Evolutionary conservation across 2,797 vertebrate genomes (phyloP).

Genomic region (Arctocebus calabarensis): DNA sequence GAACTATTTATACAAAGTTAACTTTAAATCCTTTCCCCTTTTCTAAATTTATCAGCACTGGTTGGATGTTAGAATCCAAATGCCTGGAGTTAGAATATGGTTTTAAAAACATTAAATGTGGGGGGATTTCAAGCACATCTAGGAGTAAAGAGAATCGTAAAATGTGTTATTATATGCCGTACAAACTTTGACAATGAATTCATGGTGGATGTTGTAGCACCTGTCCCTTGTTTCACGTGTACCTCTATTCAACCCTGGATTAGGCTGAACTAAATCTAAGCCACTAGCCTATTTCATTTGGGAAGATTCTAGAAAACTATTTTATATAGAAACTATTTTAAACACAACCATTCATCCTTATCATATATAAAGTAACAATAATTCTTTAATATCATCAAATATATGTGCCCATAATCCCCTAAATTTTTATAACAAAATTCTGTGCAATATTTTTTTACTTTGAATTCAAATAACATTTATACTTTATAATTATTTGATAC

Average conservation of each 20-base stretch:
- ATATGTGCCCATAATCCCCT: background rate
- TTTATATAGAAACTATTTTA: constrained; percentile 15
- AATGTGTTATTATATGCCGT: background rate
- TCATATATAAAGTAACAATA: background rate
- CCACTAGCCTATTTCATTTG: background rate
- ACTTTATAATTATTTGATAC: background rate
- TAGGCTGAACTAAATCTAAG: background rate
- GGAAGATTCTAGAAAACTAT: constrained; percentile 3
- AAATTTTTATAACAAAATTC: background rate
- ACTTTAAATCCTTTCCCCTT: background rate
- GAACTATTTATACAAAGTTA: background rate
- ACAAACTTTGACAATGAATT: background rate
- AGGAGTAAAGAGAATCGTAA: background rate
- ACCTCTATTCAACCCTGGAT: background rate
- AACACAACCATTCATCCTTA: background rate
- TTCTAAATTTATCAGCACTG: background rate
- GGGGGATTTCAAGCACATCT: background rate
- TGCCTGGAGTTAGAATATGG: background rate
- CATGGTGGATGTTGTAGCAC: background rate
- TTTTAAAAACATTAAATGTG: background rate
- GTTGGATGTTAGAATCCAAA: background rate
- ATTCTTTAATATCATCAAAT: constrained; percentile 12
- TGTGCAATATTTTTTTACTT: background rate
- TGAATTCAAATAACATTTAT: background rate
- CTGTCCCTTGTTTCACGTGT: background rate